Evolutionary conservation across 2,888 invertebrate species (phyloP).

Genomic region (Galeruca laticollis): DNA sequence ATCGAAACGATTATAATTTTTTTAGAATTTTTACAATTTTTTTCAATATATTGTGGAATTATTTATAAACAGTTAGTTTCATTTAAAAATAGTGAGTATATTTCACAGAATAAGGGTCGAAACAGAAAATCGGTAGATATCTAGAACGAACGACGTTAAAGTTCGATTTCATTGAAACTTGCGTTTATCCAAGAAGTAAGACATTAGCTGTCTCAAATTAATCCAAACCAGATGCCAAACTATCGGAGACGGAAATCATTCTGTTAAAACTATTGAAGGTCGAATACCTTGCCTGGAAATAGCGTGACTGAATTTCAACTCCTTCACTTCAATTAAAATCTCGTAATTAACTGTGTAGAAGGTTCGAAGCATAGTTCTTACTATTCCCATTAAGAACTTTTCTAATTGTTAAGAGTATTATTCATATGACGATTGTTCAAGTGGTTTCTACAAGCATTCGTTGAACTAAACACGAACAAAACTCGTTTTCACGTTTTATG

Average conservation of each 20-base stretch:
- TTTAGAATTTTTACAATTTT: too few species aligned
- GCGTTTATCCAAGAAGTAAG: slow-evolving; percentile 2
- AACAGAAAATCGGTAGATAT: too few species aligned
- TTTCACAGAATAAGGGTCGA: too few species aligned
- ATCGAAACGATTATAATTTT: too few species aligned
- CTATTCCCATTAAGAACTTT: slow-evolving; percentile 11
- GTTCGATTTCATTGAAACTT: neutral
- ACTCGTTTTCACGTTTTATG: too few species aligned
- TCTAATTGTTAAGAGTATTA: slow-evolving; percentile 27
- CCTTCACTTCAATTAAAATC: slow-evolving; percentile 56
- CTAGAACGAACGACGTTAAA: too few species aligned
- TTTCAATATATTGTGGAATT: too few species aligned
- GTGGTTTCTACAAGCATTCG: neutral
- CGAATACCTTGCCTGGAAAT: slow-evolving; percentile 49
- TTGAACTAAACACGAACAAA: neutral
- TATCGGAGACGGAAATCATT: slow-evolving; percentile 33
- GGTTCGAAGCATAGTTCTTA: slow-evolving; percentile 22
- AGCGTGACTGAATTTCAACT: slow-evolving; percentile 54
- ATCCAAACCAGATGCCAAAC: slow-evolving; percentile 23
- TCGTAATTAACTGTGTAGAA: slow-evolving; percentile 54
- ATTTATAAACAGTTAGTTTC: too few species aligned
- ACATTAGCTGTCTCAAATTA: slow-evolving; percentile 21
- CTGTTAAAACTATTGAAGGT: slow-evolving; percentile 48
- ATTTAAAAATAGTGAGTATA: too few species aligned
- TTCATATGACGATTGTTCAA: slow-evolving; percentile 6